These are phyloP conservation scores for Saxidomus purpurata DNA, from an alignment of 1,140 invertebrate genomes.

Conservation along the genomic window DNA sequence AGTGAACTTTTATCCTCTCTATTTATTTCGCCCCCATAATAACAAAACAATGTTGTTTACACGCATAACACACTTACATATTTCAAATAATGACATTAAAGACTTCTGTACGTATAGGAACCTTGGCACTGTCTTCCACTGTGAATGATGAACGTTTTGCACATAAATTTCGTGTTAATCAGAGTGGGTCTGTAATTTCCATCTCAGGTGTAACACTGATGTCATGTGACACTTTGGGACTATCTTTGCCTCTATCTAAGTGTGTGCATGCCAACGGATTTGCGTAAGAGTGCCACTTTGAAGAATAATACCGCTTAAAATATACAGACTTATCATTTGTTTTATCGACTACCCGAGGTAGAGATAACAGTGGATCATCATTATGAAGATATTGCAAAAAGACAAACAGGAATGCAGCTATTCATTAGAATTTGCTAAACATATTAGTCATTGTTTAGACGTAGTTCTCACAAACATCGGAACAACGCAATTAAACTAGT, in stretches of 20 bases:
- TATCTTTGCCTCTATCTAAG: not conserved
- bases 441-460: too few relatives aligned
- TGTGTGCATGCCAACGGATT: too few relatives aligned
- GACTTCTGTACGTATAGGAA: not conserved
- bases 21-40: not conserved
- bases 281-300: too few relatives aligned
- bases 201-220: not conserved
- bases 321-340: too few relatives aligned
- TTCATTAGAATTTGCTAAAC: too few relatives aligned
- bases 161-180: not conserved
- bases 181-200: not conserved
- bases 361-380: too few relatives aligned
- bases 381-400: too few relatives aligned
- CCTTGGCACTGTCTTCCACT: not conserved
- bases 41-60: slow-evolving; percentile 12
- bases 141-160: not conserved
- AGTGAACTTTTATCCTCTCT: not conserved
- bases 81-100: slow-evolving; percentile 10
- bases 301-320: too few relatives aligned
- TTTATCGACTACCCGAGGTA: too few relatives aligned
- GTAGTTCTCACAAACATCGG: too few relatives aligned
- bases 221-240: not conserved
- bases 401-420: too few relatives aligned
- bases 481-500: too few relatives aligned
- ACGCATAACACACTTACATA: not conserved